phyloP scores from a whole-genome alignment of 2,113 vertebrate species.

The Desmodus rotundus region DNA sequence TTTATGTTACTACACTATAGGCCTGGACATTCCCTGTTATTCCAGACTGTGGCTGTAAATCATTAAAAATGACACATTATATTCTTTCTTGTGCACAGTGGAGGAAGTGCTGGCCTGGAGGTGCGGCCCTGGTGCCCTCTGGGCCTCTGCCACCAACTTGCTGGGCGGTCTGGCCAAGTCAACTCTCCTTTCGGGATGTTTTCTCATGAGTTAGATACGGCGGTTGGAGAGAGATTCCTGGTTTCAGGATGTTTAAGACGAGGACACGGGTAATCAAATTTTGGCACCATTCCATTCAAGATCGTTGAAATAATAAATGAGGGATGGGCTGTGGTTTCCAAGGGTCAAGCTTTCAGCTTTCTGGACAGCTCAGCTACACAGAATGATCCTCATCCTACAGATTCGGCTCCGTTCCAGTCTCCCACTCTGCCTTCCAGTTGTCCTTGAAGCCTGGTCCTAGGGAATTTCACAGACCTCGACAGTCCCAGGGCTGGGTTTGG shows the following conservation, averaged over 20 bases:
- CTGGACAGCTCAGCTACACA: not conserved
- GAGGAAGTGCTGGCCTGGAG: not conserved
- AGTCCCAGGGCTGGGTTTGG: not conserved
- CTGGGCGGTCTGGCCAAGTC: not conserved
- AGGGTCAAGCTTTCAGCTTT: not conserved
- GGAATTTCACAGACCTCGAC: not conserved
- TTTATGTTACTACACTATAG: accelerated
- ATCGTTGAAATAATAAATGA: not conserved
- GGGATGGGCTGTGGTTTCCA: not conserved
- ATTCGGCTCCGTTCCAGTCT: not conserved
- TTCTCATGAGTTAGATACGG: not conserved
- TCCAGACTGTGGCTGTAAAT: not conserved
- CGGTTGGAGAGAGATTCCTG: not conserved
- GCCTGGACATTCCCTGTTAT: not conserved
- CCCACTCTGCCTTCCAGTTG: not conserved
- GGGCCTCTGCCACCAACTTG: not conserved
- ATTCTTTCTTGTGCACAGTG: not conserved
- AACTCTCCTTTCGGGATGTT: not conserved
- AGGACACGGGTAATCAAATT: not conserved
- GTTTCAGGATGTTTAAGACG: not conserved
- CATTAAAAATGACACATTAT: not conserved
- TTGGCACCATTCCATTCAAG: not conserved
- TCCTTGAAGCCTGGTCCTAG: not conserved
- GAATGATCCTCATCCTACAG: not conserved
- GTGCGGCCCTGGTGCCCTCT: not conserved